These are phyloP conservation scores for Sphyrna mokarran DNA, from an alignment of 2,113 vertebrate genomes.

Conservation along the genomic window DNA sequence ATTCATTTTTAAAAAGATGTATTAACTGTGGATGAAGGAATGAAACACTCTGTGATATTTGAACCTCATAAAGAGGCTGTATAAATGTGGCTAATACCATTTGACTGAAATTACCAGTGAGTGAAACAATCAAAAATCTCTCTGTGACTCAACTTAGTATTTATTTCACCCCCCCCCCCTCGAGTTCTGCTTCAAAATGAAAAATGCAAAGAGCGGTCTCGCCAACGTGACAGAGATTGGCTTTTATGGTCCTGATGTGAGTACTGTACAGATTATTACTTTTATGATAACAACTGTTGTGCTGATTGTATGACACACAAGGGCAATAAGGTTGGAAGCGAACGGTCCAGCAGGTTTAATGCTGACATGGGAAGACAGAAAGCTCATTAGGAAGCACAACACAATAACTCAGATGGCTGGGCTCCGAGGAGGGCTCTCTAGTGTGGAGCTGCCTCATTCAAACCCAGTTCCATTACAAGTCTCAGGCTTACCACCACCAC, in stretches of 20 bases:
- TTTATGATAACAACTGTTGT: conserved; percentile 13
- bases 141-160: not conserved
- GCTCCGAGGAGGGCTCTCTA: not conserved
- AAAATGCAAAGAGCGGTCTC: not conserved
- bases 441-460: not conserved
- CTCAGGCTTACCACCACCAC: not conserved
- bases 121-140: conserved; percentile 5
- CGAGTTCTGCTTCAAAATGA: not conserved
- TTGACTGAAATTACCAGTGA: not conserved
- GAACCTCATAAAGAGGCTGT: not conserved
- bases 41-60: not conserved
- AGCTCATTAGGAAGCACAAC: not conserved
- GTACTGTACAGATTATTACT: conserved; percentile 20
- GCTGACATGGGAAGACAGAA: not conserved
- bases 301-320: not conserved
- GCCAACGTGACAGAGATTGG: not conserved
- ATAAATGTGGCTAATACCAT: not conserved
- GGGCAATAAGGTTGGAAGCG: not conserved
- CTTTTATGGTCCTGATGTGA: not conserved
- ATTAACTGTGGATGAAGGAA: not conserved
- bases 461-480: not conserved
- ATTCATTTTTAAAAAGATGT: not conserved
- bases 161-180: not conserved
- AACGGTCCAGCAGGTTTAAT: not conserved
- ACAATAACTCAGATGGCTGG: not conserved